A percentile compares a stretch with the other conserved stretches of the same genome.
Conservation (phyloP, 2,113 vertebrate species). For the Urocynchramus pylzowi region DNA sequence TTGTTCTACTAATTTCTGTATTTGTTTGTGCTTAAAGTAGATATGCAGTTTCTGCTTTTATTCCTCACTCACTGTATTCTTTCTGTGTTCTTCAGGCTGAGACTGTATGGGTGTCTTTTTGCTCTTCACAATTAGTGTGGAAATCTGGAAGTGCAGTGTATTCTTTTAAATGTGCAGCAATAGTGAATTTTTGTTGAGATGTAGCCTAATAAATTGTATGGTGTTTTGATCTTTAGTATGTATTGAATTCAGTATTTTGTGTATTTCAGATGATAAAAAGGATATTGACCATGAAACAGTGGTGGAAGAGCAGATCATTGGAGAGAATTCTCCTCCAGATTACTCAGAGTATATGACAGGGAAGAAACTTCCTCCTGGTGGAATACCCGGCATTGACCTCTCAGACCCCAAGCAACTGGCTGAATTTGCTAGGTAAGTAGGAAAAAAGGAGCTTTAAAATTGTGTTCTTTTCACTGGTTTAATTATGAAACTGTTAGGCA, state of each 20-base stretch:
- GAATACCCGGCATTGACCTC: constrained; percentile 96
- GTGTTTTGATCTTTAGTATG: neutral
- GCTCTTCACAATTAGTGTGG: neutral
- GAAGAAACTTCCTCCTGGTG: constrained; percentile 96
- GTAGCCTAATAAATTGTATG: neutral
- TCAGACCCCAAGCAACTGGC: constrained; percentile 98
- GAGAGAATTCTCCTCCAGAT: constrained; percentile 96
- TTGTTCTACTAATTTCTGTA: neutral
- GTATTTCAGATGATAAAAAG: constrained; percentile 94
- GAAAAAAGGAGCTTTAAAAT: neutral
- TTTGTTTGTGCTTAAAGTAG: neutral
- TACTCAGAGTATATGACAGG: constrained; percentile 99
- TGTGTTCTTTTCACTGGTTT: neutral
- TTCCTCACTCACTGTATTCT: neutral
- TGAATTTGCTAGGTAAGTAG: constrained; percentile 93
- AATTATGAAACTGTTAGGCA: neutral
- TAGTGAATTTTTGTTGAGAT: neutral
- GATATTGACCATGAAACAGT: constrained; percentile 96
- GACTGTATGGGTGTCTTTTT: neutral
- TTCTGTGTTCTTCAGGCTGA: neutral
- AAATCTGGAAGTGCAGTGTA: neutral
- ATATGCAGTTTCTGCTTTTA: neutral
- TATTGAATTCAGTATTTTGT: constrained; percentile 22
- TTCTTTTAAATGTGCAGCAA: neutral
- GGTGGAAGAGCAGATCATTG: constrained; percentile 93